Evolutionary conservation across 2,797 vertebrate species (phyloP), one percentile per base, ranked within the genome.

Genomic region (Garrulus glandarius): DNA sequence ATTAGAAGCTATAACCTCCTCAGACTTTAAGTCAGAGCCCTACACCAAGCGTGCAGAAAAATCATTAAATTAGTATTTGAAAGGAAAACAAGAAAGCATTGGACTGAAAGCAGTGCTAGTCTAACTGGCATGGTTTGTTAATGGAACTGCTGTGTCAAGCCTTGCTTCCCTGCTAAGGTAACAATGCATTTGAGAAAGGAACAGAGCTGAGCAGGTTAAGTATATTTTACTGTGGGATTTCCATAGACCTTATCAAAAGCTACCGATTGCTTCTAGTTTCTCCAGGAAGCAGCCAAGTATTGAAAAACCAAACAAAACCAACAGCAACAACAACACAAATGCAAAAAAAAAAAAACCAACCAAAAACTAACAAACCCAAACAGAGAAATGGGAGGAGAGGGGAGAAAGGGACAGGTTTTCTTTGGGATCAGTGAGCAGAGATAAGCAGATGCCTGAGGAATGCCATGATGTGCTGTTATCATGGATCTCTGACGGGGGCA

Each of bases 381-480:
- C 7, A 59, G 34, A 81, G 8, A 67, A 84, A 60, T 39, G 17
- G 55, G 32, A 69, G 52, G 47, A 34, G 19, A 21, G 16, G 6
- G 6, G 10, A 22, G 3, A 37, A 59, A 56, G n/a, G 24, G 18
- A 49, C 64, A 32, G 37, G 6, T 57, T 89, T 93, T 87, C 26
- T 18, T 2, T 0, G 3, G 17, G 52, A n/a, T 36, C 1, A 8
- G 50, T 1, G 1, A 50, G 47, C 15, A 20, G n/a, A 46, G 81
- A 53, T 78, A 52, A 91, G 84, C 52, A 59, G 78, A 70, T 32
- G 44, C 75, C 32, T 83, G 47, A 53, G 69, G 94, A 95, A 91
- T 80, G 82, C 72, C 49, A 12, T 0, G 27, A 32, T 52, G 65
- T 74, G 52, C 52, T 3, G 19, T 70, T 96, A 89, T 91, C 63